phyloP scores from a whole-genome alignment of 2,113 vertebrate genomes.

The Brachyhypopomus occidentalis region DNA sequence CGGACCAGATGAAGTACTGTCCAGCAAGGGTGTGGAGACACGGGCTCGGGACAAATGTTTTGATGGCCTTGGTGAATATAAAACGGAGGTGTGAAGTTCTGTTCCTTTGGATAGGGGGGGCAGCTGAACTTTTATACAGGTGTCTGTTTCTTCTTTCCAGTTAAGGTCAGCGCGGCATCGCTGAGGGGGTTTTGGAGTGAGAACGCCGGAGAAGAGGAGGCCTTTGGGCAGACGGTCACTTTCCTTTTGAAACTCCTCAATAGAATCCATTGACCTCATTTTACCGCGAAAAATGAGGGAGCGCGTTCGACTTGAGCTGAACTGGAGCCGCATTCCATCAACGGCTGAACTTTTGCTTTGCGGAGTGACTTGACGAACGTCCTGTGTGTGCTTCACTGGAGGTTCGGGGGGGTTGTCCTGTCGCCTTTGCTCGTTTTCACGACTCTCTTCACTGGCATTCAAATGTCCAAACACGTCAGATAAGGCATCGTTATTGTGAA shows the following conservation, averaged over 20 bases:
- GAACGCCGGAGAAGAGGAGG: conserved; percentile 49
- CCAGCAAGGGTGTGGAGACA: conserved; percentile 15
- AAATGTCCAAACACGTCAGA: conserved; percentile 14
- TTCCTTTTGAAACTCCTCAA: conserved; percentile 69
- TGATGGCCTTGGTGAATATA: conserved; percentile 50
- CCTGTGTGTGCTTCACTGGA: conserved; percentile 2
- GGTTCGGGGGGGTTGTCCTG: conserved; percentile 25
- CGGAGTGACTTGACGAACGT: conserved; percentile 15
- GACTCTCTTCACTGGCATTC: not conserved
- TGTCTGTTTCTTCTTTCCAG: conserved; percentile 4
- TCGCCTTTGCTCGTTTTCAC: conserved; percentile 12
- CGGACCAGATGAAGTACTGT: not conserved
- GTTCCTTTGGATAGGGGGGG: conserved; percentile 47
- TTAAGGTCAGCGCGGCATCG: conserved; percentile 13
- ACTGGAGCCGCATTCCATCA: not conserved
- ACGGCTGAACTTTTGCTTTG: not conserved
- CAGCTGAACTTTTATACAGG: conserved; percentile 22
- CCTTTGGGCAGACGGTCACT: conserved; percentile 31
- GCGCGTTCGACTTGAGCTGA: conserved; percentile 16
- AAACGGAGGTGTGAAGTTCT: conserved; percentile 22
- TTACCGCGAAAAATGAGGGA: conserved; percentile 38
- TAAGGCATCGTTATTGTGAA: not conserved
- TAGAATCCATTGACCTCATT: conserved; percentile 69
- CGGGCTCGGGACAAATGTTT: conserved; percentile 36
- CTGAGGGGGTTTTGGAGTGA: conserved; percentile 49